phyloP scores from a whole-genome alignment of 2,797 vertebrate genomes.

The Cirrhinus mrigala region DNA sequence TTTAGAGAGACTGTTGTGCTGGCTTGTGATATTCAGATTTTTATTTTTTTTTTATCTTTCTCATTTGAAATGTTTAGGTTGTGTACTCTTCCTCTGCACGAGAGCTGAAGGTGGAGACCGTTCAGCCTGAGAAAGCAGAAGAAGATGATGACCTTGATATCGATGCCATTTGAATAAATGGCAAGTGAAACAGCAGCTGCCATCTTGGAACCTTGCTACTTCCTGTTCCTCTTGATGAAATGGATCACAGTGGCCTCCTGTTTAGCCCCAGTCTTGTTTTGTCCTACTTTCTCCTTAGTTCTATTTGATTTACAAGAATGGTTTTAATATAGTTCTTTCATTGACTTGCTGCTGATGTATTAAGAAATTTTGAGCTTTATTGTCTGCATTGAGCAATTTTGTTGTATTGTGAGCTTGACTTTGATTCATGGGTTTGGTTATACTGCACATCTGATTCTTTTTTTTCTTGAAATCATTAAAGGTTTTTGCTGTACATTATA shows the following conservation, averaged over 20 bases:
- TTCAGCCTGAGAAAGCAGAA: conserved; percentile 87
- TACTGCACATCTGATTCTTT: conserved; percentile 73
- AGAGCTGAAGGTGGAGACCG: conserved; percentile 94
- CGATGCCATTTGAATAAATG: conserved; percentile 90
- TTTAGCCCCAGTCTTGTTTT: conserved; percentile 61
- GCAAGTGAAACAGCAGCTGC: conserved; percentile 52
- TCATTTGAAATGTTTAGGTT: conserved; percentile 79
- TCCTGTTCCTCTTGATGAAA: conserved; percentile 71
- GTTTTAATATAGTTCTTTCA: conserved; percentile 73
- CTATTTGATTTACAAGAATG: conserved; percentile 72
- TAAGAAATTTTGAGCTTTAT: conserved; percentile 66
- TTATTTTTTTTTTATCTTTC: neutral
- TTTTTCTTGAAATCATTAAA: conserved; percentile 78
- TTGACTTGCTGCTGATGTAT: conserved; percentile 71
- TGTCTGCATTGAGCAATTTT: conserved; percentile 66
- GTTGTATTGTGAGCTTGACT: conserved; percentile 71
- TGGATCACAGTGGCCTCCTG: conserved; percentile 60
- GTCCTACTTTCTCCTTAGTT: conserved; percentile 37
- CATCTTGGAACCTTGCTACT: conserved; percentile 55
- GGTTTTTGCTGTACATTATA: conserved; percentile 36
- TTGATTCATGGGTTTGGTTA: conserved; percentile 68
- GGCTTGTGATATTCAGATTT: neutral
- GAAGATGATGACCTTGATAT: conserved; percentile 97
- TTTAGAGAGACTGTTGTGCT: neutral
- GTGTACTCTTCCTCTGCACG: conserved; percentile 93